These are phyloP conservation scores for Crotalus viridis DNA, from an alignment of 2,113 vertebrate genomes.

Conservation along the genomic window DNA sequence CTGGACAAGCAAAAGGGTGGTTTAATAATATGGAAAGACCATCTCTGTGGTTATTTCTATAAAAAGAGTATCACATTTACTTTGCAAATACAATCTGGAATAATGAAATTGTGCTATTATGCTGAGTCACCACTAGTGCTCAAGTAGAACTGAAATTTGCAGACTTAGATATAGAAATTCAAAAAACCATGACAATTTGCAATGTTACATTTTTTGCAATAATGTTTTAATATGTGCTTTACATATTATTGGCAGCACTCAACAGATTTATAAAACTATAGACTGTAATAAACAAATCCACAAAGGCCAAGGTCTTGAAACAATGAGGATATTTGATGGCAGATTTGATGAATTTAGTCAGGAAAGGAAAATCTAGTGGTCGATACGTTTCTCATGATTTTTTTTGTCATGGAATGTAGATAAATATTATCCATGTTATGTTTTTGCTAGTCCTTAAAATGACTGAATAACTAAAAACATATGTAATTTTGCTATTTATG, in stretches of 20 bases:
- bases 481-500: not conserved
- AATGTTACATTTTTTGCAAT: not conserved
- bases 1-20: not conserved
- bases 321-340: not conserved
- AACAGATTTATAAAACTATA: not conserved
- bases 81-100: not conserved
- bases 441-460: not conserved
- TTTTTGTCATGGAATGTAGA: not conserved
- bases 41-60: conserved; percentile 12
- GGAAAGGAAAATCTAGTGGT: not conserved
- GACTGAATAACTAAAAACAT: not conserved
- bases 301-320: not conserved
- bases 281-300: not conserved
- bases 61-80: not conserved
- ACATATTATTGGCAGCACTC: not conserved
- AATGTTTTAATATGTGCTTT: too few species aligned
- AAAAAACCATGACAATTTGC: not conserved
- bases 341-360: not conserved
- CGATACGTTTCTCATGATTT: not conserved
- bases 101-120: not conserved
- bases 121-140: not conserved
- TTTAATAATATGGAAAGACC: conserved; percentile 5
- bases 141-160: not conserved
- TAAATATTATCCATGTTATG: not conserved
- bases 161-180: not conserved